Evolutionary conservation across 2,113 vertebrate genomes (phyloP), one percentile per base, ranked within the genome.

Genomic region (Ctenodactylus gundi): DNA sequence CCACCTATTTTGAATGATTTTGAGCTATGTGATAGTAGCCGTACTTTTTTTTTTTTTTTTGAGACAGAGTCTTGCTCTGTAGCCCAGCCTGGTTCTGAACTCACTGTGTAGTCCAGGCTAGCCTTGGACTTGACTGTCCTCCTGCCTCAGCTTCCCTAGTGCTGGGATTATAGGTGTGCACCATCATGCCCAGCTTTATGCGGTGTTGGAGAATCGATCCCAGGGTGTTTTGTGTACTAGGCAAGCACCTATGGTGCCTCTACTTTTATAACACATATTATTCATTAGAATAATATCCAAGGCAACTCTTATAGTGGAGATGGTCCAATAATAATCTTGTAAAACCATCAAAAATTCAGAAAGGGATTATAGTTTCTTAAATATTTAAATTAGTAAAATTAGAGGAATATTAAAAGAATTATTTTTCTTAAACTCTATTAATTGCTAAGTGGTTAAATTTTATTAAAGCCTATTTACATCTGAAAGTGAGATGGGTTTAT

Each of bases 391-490:
- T 83, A 60, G 25, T 77, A 20, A 77, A 72, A 81, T 90, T 20
- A 86, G 92, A 91, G 7, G 6, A 84, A 86, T 76, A 80, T 75
- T 75, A 80, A 92, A 46, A 27, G 5, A 65, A 73, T 21, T 57
- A 7, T 72, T 87, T 88, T 70, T 10, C 51, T 31, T 46, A 55
- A 80, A 75, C 23, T 82, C 1, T 39, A 85, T 49, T 34, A 73
- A 72, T 67, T 73, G 29, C 34, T 88, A 27, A 81, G 3, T 70
- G 75, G 86, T 78, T 73, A 85, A 89, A 72, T 73, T 93, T 92
- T 86, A 36, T 20, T 82, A 65, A 93, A 76, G n/a, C 10, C 25
- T 65, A 11, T 15, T 82, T 25, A 65, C 41, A 86, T 55, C 8
- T 76, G 44, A 51, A 65, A 3, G 7, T 36, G 53, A 36, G 29